These are phyloP conservation scores for Loris lydekkerianus DNA, from an alignment of 2,797 vertebrate species.

Conservation along the genomic window DNA sequence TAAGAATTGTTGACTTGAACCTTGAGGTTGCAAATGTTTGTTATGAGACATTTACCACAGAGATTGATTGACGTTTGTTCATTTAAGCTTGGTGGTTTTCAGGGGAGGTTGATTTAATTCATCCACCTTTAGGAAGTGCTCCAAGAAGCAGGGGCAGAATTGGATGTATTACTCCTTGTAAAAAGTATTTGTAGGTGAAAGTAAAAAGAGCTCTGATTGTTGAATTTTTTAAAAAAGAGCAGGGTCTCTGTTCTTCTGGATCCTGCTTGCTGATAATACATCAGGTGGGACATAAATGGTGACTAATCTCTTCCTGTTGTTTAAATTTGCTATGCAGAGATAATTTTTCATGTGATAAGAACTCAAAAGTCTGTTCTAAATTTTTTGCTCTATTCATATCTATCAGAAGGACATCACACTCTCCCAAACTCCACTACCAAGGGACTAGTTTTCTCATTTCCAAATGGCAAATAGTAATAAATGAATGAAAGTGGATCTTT, in stretches of 20 bases:
- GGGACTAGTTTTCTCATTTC: neutral
- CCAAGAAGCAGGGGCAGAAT: neutral
- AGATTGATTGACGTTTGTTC: neutral
- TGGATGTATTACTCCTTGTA: neutral
- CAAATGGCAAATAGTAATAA: neutral
- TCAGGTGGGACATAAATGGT: neutral
- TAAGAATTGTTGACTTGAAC: constrained; percentile 63
- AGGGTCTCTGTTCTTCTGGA: neutral
- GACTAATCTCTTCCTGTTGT: neutral
- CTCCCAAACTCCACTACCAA: neutral
- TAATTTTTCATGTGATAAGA: neutral
- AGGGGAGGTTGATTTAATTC: neutral
- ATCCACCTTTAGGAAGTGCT: neutral
- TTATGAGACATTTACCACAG: constrained; percentile 11
- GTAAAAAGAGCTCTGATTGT: neutral
- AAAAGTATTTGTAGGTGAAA: neutral
- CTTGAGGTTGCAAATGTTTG: constrained; percentile 27
- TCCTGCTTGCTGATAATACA: no score
- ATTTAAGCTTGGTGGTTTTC: constrained; percentile 30
- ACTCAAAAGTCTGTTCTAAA: neutral
- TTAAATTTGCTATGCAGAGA: neutral
- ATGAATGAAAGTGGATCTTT: neutral
- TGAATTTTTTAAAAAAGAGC: neutral
- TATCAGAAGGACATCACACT: neutral
- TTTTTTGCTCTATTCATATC: neutral